Conservation (phyloP, 2,797 vertebrate species). For the Pipistrellus pipistrellus region DNA sequence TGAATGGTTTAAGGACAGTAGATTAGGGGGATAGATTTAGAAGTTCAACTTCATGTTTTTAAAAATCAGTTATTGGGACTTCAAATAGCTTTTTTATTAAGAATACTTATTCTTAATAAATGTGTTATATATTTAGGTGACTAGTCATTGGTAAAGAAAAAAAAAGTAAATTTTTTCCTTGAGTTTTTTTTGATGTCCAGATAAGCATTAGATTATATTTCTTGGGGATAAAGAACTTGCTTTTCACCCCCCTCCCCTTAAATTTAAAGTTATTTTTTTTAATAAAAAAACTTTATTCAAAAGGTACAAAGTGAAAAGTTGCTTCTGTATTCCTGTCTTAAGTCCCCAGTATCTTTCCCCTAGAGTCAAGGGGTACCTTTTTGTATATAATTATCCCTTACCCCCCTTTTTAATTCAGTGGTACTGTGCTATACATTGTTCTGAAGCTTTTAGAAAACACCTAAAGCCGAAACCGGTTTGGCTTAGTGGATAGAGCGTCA, state of each 20-base stretch:
- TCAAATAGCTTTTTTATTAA: slow-evolving; percentile 26
- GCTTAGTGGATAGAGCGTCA: too few relatives aligned
- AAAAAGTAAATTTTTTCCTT: slow-evolving; percentile 31
- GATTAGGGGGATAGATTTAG: not conserved
- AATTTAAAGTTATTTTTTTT: not conserved
- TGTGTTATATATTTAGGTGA: slow-evolving; percentile 33
- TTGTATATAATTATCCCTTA: not conserved
- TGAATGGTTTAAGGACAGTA: not conserved
- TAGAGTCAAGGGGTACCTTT: not conserved
- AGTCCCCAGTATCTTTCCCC: not conserved
- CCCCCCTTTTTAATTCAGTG: not conserved
- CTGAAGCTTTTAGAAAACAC: not conserved
- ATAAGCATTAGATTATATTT: not conserved
- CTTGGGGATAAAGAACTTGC: not conserved
- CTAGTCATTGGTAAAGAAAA: not conserved
- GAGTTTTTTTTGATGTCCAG: slow-evolving; percentile 10
- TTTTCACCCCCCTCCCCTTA: not conserved
- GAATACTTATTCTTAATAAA: not conserved
- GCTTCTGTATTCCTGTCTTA: not conserved
- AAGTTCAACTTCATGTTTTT: slow-evolving; percentile 55
- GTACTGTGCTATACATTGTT: not conserved
- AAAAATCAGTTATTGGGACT: not conserved
- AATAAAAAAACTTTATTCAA: not conserved
- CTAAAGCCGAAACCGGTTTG: too few relatives aligned
- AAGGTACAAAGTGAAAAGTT: not conserved